Evolutionary conservation across 2,888 invertebrate species (phyloP), one percentile per base, ranked within the genome.

Genomic region (Imbricaverruca yamaguchii): DNA sequence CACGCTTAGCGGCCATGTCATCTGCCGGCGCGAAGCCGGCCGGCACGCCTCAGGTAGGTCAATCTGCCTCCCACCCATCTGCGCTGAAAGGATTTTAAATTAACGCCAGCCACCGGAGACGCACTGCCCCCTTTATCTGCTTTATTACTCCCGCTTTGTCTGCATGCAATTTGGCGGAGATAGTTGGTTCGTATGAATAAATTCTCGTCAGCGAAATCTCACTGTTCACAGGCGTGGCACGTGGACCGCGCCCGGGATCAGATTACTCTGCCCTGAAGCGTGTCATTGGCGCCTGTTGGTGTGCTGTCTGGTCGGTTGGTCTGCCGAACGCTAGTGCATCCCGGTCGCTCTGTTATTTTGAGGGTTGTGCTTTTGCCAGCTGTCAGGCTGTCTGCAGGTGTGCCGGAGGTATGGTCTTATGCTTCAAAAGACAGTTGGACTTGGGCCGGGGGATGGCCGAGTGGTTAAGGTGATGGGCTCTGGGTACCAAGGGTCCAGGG

Each of bases 41-140:
- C 12, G 74, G 53, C 74, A 53, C 53, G 53, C 53, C 55, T 6
- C 74, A 74, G 74, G 74, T 74, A 74, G 74, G 74, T 74, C 55
- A 55, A 74, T 74, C 74, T 55, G 23, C 10, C 69, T 21, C 53
- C 55, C 55, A 21, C 53, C 55, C 74, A 74, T 74, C 74, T 18
- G 74, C 74, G 74, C 74, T 74, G 74, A 74, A 74, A 74, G 74
- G 74, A 74, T 74, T 74, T 55, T 74, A 74, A 74, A 74, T 74
- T 74, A 74, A 74, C 74, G 74, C 74, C 55, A 21, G 53, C 74
- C 74, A 74, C 74, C 55, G 21, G 74, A 74, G 74, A 74, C 74
- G 74, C 55, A 55, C 74, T 55, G 23, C 55, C 15, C 53, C 53
- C 74, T 74, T 74, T 74, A 74, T 74, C 74, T 74, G 74, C 74